Conservation (phyloP, 2,797 vertebrate genomes). For the Hippocampus kuda region DNA sequence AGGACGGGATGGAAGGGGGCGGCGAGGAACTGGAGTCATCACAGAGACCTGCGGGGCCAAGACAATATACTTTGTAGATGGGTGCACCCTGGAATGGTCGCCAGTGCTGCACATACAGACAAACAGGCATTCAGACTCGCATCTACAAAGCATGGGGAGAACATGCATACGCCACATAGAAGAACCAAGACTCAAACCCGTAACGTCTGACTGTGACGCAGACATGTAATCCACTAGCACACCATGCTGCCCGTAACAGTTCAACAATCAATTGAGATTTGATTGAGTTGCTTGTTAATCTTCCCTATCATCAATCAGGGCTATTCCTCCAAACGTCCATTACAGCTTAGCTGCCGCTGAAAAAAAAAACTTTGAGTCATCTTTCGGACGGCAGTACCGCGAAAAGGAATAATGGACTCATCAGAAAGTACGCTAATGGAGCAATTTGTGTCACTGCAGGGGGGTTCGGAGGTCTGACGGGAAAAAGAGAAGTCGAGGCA, state of each 20-base stretch:
- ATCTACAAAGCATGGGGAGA: too few relatives aligned
- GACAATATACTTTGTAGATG: neutral
- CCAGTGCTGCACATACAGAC: too few relatives aligned
- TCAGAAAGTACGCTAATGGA: constrained; percentile 6
- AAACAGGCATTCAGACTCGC: too few relatives aligned
- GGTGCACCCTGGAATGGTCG: neutral
- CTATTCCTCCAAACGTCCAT: constrained; percentile 7
- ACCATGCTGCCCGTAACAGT: neutral
- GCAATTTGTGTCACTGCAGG: constrained; percentile 6
- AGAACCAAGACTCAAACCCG: neutral
- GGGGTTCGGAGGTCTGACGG: neutral
- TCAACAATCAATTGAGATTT: constrained; percentile 11
- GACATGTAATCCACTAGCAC: neutral
- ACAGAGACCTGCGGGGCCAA: constrained; percentile 38
- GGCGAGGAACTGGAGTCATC: constrained; percentile 61
- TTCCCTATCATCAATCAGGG: constrained; percentile 6
- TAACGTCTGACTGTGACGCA: neutral
- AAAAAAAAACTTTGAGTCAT: constrained; percentile 29
- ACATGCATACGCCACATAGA: neutral
- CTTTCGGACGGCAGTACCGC: constrained; percentile 14
- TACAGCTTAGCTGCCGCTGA: constrained; percentile 13
- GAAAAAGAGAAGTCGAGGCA: neutral
- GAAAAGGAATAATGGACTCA: constrained; percentile 11
- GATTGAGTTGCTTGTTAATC: neutral
- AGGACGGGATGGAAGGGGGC: constrained; percentile 42